Evolutionary conservation across 2,113 vertebrate genomes (phyloP), one percentile per base, ranked within the genome.

Genomic region (Pica pica): DNA sequence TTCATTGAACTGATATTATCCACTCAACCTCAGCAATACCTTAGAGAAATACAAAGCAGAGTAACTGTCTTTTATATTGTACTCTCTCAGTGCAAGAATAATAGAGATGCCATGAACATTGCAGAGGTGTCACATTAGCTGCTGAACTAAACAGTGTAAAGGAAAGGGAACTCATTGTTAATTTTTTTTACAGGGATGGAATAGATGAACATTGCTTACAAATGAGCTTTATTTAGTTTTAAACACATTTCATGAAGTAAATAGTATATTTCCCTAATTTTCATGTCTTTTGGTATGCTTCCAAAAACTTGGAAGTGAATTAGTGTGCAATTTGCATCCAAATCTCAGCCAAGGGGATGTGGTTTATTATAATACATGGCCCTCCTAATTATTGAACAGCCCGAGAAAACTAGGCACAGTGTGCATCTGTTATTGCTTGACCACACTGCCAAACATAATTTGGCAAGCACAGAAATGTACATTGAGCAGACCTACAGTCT

Each of bases 281-380:
- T 97, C 98, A 98, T 98, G 97, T 95, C 96, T 98, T 96, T 98
- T 98, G 97, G 98, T 98, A 97, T 97, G 96, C 96, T 98, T 98
- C 97, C 97, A 98, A 97, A 98, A 97, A 96, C 98, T 98, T 98
- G 97, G 93, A 99, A 98, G 98, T 97, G 98, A 98, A 98, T 98
- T 98, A 98, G 97, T 98, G 98, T 97, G 98, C 97, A 97, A 98
- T 98, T 98, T 98, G 98, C 98, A 98, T 98, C 98, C 98, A 98
- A 98, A 98, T 98, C 98, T 98, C 95, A 98, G 98, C 99, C 98
- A 99, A 98, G 97, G 98, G 98, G 99, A 99, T 99, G 99, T 99
- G 98, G 98, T 98, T 98, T 98, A 99, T 99, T 99, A 98, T 97
- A 98, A 98, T 97, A 98, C 97, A 97, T 98, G 97, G 98, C 97